phyloP scores from a whole-genome alignment of 2,797 vertebrate species.

The Varecia variegata region DNA sequence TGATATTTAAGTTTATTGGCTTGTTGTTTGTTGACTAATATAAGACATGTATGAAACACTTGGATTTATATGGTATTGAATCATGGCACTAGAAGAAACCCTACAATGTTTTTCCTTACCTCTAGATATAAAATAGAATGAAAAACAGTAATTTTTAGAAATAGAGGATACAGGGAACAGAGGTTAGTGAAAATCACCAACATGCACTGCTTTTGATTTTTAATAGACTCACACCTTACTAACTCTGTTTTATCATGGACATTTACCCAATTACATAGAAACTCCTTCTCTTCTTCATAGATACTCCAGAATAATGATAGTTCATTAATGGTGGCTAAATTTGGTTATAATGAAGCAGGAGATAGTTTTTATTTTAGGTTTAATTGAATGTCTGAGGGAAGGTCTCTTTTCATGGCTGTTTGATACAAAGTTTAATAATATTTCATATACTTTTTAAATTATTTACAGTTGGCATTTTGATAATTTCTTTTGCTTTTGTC shows the following conservation, averaged over 20 bases:
- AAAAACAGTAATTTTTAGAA: not conserved
- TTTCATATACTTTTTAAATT: not conserved
- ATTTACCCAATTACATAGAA: not conserved
- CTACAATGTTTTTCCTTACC: not conserved
- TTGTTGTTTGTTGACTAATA: conserved; percentile 15
- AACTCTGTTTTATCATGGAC: not conserved
- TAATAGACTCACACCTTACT: not conserved
- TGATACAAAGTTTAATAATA: not conserved
- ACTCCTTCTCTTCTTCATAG: not conserved
- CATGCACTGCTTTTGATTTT: not conserved
- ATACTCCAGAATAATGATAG: not conserved
- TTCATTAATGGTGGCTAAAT: not conserved
- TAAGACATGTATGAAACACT: not conserved
- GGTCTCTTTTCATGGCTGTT: not conserved
- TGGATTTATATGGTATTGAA: not conserved
- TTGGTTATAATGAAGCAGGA: not conserved
- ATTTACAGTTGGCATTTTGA: not conserved
- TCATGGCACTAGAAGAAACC: not conserved
- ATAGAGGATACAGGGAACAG: not conserved
- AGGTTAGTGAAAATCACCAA: not conserved
- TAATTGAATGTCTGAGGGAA: not conserved
- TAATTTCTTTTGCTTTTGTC: not conserved
- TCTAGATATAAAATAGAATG: not conserved
- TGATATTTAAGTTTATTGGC: conserved; percentile 45
- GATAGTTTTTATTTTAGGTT: not conserved